phyloP scores from a whole-genome alignment of 2,888 invertebrate species.

The Drosophila cognata region DNA sequence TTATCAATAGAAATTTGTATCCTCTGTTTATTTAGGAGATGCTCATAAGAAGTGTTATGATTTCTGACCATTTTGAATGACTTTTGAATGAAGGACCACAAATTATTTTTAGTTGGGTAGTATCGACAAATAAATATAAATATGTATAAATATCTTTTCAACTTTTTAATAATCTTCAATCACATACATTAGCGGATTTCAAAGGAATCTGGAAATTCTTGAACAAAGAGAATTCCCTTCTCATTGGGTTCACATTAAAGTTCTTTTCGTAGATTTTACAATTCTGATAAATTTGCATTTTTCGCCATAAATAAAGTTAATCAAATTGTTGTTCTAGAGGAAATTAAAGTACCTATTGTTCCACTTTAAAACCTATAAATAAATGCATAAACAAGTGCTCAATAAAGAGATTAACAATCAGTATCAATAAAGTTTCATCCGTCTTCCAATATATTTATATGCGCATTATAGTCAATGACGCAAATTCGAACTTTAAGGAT shows the following conservation, averaged over 20 bases:
- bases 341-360: not conserved
- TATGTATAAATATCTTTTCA: not conserved
- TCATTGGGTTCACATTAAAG: not conserved
- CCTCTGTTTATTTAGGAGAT: not conserved
- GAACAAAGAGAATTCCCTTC: too few species aligned
- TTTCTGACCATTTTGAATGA: not conserved
- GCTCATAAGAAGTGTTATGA: not conserved
- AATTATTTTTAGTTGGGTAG: not conserved
- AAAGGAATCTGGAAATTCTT: not conserved
- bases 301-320: conserved; percentile 9
- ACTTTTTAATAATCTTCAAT: not conserved
- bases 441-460: conserved; percentile 6
- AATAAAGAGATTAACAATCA: conserved; percentile 43
- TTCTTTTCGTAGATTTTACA: not conserved
- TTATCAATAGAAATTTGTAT: not conserved
- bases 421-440: conserved; percentile 1
- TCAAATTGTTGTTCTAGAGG: not conserved
- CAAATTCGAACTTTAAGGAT: not conserved
- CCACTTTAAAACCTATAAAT: conserved; percentile 11
- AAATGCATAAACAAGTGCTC: conserved; percentile 27
- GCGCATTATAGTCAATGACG: conserved; percentile 20
- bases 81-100: not conserved
- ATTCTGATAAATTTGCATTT: not conserved
- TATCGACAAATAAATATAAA: not conserved
- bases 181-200: not conserved